These are phyloP conservation scores for Stenolophus ochropezus DNA, from an alignment of 2,888 invertebrate species.

Conservation along the genomic window DNA sequence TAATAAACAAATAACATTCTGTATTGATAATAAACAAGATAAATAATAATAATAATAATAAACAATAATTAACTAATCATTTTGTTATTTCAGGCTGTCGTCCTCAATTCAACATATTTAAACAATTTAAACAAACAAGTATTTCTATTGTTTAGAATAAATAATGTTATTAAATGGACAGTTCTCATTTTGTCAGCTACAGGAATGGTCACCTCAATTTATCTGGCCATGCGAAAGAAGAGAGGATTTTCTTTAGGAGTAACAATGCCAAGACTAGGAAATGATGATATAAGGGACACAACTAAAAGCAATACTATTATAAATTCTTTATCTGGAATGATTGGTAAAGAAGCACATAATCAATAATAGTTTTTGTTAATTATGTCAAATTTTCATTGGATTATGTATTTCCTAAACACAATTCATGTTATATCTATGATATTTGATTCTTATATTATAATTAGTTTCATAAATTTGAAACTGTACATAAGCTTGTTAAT, in stretches of 20 bases:
- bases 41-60: no score
- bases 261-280: conserved; percentile 41
- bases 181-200: conserved; percentile 7
- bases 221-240: conserved; percentile 40
- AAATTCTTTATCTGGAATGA: conserved; percentile 35
- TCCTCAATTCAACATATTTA: conserved; percentile 50
- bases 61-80: no score
- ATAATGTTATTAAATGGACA: conserved; percentile 47
- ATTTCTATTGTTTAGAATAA: conserved; percentile 46
- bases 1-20: no score
- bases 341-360: conserved; percentile 27
- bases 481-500: no score
- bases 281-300: conserved; percentile 42
- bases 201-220: conserved; percentile 38
- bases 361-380: not conserved
- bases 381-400: not conserved
- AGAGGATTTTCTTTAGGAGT: conserved; percentile 51
- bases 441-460: not conserved
- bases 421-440: not conserved
- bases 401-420: not conserved
- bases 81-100: conserved; percentile 26
- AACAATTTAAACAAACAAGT: conserved; percentile 53
- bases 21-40: no score
- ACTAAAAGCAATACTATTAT: conserved; percentile 43
- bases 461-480: no score